Evolutionary conservation across 1,140 invertebrate species (phyloP).

Genomic region (Zaprionus kolodkinae): DNA sequence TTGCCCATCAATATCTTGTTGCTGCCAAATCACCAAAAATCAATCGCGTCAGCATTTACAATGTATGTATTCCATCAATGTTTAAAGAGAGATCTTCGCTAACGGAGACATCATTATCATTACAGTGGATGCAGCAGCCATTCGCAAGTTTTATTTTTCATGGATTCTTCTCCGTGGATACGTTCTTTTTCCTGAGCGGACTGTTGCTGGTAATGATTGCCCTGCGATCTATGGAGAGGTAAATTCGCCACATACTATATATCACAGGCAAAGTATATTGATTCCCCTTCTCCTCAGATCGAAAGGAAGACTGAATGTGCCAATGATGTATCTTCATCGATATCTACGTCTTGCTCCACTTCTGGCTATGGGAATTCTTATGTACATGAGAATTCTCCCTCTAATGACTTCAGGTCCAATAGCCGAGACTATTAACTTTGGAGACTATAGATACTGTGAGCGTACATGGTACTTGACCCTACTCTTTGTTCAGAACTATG

Average conservation of each 20-base stretch:
- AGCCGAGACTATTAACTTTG: conserved; percentile 17
- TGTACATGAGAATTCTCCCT: conserved; percentile 3
- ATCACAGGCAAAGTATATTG: background rate
- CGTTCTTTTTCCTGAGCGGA: conserved; percentile 88
- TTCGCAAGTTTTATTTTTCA: conserved; percentile 86
- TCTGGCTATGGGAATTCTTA: conserved; percentile 37
- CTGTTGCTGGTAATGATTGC: conserved; percentile 87
- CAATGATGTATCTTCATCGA: conserved; percentile 70
- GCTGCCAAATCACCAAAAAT: conserved; percentile 59
- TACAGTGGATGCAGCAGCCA: conserved; percentile 79
- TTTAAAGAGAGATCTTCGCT: background rate
- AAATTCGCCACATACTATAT: conserved; percentile 69
- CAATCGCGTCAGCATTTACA: conserved; percentile 41
- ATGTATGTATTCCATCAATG: background rate
- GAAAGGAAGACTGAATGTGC: conserved; percentile 65
- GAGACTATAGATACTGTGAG: conserved; percentile 55
- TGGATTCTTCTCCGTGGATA: conserved; percentile 88
- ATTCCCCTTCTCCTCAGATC: conserved; percentile 19
- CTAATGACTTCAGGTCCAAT: conserved; percentile 43
- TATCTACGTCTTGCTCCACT: conserved; percentile 67
- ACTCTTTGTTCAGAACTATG: conserved; percentile 67
- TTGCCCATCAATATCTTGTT: conserved; percentile 85
- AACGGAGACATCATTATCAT: no score
- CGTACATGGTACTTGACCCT: conserved; percentile 59
- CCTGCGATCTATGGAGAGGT: conserved; percentile 87